Evolutionary conservation across 2,113 vertebrate genomes (phyloP), one percentile per base, ranked within the genome.

Genomic region (Silurus asotus): DNA sequence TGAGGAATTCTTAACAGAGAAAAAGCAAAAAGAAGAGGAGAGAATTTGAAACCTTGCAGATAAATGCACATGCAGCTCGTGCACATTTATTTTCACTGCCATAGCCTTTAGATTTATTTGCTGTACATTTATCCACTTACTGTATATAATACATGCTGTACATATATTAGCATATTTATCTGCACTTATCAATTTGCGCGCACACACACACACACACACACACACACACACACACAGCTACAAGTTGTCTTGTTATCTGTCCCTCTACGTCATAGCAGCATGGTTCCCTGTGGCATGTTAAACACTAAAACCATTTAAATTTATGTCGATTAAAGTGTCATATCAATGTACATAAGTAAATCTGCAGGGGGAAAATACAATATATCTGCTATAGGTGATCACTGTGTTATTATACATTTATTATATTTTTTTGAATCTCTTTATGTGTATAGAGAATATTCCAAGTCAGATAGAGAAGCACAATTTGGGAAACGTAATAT

Each of bases 1-100:
- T 94, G 91, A 14, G 94, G 93, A 67, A 94, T 92, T 45, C 96
- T 96, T 92, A 0, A 88, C 51, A 70, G 10, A 89, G 85, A 88
- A 72, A 87, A 75, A 87, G 1, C 14, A 85, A 59, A 61, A 15
- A 84, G 64, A 62, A 20, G 58, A 25, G 70, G 55, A 23, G 1
- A 82, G 67, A 88, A 8, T 61, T 77, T 86, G 74, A 75, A 55
- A 56, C 23, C 62, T 20, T 64, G 19, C 48, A 69, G 65, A 65
- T 51, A 81, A 62, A 55, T 49, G n/a, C 37, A 37, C 37, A 37
- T 37, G 37, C 2, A 37, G 37, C 37, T 2, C 2, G 37, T 37
- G 37, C 37, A 37, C 37, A 37, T 37, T 37, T 37, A 2, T 37
- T 37, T 37, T 37, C 37, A 37, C 37, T 37, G 37, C 37, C 37